Base-by-base conservation (phyloP, 2,113 vertebrate species). In the Proteles cristata region DNA sequence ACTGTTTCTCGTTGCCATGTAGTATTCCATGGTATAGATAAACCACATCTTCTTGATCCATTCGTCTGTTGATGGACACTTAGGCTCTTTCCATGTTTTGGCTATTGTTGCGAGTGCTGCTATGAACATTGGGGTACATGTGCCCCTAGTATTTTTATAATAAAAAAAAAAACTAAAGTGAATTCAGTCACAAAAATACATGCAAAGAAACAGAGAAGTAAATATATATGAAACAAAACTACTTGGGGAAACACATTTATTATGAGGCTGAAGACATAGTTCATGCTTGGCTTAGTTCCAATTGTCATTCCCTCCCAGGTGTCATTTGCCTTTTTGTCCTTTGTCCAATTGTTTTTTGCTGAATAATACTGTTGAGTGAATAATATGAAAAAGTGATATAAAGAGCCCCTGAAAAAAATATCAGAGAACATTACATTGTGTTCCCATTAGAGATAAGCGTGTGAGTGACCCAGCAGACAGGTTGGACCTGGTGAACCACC, bases 291-390 rank as follows among this genome's bases (percentile, higher is more conserved):
- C 33, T 90, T 43, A 45, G 10, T 35, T 84, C 83, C 55, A 94
- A 0, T 25, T 39, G 73, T 91, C 35, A 53, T 85, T 96, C 10
- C 50, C 16, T 68, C 50, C 35, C 45, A 73, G n/a, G 15, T 84
- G 26, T 53, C 90, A 48, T 84, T 96, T 66, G 74, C 74, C 48
- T 76, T 69, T 69, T 93, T 63, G 83, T 81, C 63, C 45, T 83
- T 80, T 91, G 82, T 28, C 58, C n/a, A 25, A 63, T 63, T 63
- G 58, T 92, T 71, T 73, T 84, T 89, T 84, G 90, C 73, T 83
- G 68, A 93, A 33, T 92, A n/a, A 86, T 74, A 50, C 43, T 66
- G 55, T 80, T 87, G 63, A 66, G 69, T 28, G 69, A 83, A 61
- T 39, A 66, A 33, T 74, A 26, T 35, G 74, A 95, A 28, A 35